A percentile compares a stretch with the other conserved stretches of the same genome.
Conservation (phyloP, 2,113 vertebrate species). For the Theristicus caerulescens region DNA sequence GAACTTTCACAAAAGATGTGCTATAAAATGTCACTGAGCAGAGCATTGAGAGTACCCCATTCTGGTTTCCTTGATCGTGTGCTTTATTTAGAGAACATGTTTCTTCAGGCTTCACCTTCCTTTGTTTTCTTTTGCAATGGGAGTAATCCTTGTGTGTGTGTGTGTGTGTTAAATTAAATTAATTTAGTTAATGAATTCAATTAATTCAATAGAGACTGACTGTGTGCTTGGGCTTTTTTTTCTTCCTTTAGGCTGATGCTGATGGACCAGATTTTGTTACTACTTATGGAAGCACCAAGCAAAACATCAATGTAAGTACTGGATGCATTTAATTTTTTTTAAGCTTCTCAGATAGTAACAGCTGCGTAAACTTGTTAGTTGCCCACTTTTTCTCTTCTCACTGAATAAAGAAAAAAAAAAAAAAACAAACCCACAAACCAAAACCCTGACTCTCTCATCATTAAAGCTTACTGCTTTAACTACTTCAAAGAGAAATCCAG, state of each 20-base stretch:
- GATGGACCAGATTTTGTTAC: slow-evolving; percentile 85
- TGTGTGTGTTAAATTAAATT: neutral
- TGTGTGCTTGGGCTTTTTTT: neutral
- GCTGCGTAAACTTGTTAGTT: neutral
- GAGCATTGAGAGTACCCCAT: neutral
- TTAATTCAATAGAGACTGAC: neutral
- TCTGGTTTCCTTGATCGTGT: neutral
- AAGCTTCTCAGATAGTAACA: neutral
- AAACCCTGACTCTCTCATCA: neutral
- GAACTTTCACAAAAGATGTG: neutral
- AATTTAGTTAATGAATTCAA: neutral
- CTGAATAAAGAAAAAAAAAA: neutral
- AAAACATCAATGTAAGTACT: slow-evolving; percentile 83
- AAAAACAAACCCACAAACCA: no score
- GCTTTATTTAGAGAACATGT: neutral
- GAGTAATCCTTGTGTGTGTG: neutral
- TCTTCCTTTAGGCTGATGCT: slow-evolving; percentile 80
- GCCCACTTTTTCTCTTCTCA: neutral
- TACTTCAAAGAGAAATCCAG: neutral
- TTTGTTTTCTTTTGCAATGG: neutral
- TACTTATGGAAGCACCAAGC: slow-evolving; percentile 81
- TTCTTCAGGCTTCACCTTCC: neutral
- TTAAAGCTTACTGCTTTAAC: neutral
- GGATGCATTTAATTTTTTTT: neutral
- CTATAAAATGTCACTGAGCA: neutral